Evolutionary conservation across 2,888 invertebrate genomes (phyloP).

Genomic region (Ormyrus rosae): DNA sequence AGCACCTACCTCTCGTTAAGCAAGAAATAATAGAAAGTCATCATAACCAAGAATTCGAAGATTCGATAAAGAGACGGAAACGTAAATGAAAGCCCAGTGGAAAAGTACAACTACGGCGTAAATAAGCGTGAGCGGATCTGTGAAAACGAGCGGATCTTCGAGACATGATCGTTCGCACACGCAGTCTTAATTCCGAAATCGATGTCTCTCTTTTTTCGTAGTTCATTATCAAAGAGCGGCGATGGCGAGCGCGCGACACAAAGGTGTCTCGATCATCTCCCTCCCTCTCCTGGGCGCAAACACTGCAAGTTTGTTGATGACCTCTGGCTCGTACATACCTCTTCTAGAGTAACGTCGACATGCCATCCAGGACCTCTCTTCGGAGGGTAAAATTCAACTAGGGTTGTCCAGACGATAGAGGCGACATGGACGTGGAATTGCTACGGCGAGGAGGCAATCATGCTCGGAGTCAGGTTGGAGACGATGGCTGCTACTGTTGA

Average conservation of each 20-base stretch:
- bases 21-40: conserved; percentile 54
- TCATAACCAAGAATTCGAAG: conserved; percentile 55
- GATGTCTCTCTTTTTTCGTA: too few relatives aligned
- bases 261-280: conserved; percentile 23
- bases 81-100: conserved; percentile 42
- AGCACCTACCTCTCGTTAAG: neutral
- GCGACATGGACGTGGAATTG: neutral
- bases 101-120: neutral
- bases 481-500: neutral
- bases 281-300: neutral
- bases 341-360: conserved; percentile 31
- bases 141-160: neutral
- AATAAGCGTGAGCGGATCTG: conserved; percentile 2
- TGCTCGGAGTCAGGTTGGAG: neutral
- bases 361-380: neutral
- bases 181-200: too few relatives aligned
- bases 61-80: conserved; percentile 30
- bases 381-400: neutral
- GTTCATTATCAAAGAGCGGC: too few relatives aligned
- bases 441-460: conserved; percentile 16
- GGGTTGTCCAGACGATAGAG: neutral
- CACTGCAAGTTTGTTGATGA: too few relatives aligned
- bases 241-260: conserved; percentile 7
- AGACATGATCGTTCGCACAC: too few relatives aligned
- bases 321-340: conserved; percentile 9